Evolutionary conservation across 2,888 invertebrate genomes (phyloP).

Genomic region (Ischnura elegans): DNA sequence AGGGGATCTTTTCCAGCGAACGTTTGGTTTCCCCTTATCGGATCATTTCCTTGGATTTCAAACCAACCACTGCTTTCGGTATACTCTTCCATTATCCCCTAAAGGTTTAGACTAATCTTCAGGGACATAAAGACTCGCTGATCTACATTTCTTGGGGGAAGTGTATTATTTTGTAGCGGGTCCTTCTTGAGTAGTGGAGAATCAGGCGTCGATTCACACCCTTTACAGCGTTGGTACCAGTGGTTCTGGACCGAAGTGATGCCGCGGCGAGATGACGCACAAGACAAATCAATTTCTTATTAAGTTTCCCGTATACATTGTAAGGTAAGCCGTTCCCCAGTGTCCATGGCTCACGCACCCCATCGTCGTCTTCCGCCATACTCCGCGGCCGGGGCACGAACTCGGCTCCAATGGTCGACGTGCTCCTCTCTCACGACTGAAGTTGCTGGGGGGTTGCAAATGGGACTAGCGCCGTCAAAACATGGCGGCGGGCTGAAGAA

Average conservation of each 20-base stretch:
- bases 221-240: not conserved
- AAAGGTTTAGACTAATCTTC: slow-evolving; percentile 21
- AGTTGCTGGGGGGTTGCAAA: slow-evolving; percentile 33
- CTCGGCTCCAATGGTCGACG: not conserved
- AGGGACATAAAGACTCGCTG: not conserved
- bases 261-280: slow-evolving; percentile 42
- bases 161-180: not conserved
- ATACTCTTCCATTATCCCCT: not conserved
- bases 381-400: slow-evolving; percentile 19
- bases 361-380: not conserved
- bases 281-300: slow-evolving; percentile 19
- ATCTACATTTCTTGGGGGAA: not conserved
- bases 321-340: slow-evolving; percentile 49
- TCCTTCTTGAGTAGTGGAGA: not conserved
- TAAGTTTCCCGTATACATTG: slow-evolving; percentile 62
- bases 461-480: slow-evolving; percentile 59
- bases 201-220: not conserved
- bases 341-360: slow-evolving; percentile 37
- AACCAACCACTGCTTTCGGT: slow-evolving; percentile 11
- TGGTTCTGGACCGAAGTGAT: slow-evolving; percentile 39
- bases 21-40: not conserved
- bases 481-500: slow-evolving; percentile 32
- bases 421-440: slow-evolving; percentile 23
- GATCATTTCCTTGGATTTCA: not conserved
- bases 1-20: slow-evolving; percentile 1